Base-by-base conservation (phyloP, 2,113 vertebrate species). In the Xenopus laevis region DNA sequence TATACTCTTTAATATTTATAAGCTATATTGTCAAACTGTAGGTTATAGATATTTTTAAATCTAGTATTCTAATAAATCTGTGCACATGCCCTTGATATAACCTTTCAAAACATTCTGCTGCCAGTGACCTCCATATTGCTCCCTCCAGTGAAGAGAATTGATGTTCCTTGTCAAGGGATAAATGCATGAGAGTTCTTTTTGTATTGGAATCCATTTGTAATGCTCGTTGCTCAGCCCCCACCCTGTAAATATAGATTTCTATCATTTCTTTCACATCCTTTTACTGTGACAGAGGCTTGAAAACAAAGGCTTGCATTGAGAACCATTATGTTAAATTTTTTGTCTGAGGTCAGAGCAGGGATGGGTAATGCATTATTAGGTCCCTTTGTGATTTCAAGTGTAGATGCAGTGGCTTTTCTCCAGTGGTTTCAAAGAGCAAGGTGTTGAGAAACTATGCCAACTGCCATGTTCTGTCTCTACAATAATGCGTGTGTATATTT, bases 391-490 rank as follows among this genome's bases (percentile, higher is more conserved):
- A 61, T 60, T 75, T 65, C 46, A 44, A 15, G 33, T 75, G 45
- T 46, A 47, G 23, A 5, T 75, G 27, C 50, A 68, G 30, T 33
- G 65, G 23, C 21, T 53, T 68, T 21, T 68, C 72, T 23, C 72
- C 40, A 44, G 65, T 61, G 72, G 45, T 67, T 74, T 68, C 3
- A 59, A 60, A 21, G 27, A 60, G 55, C 52, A 21, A 40, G 58
- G 21, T 50, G n/a, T 46, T 7, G 20, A 16, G 71, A 47, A 74
- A 76, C 73, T 65, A 76, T 76, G 65, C 73, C 66, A 76, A 69
- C 73, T 62, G 27, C 57, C 46, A 30, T 12, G 21, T 10, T 8
- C 65, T 50, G 53, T 74, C 52, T 60, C 65, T 52, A 40, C 12
- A 57, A 40, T 53, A 27, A 10, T 40, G 13, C 15, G 30, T 5